These are phyloP conservation scores for Galendromus occidentalis DNA, from an alignment of 1,140 invertebrate species.

Conservation along the genomic window DNA sequence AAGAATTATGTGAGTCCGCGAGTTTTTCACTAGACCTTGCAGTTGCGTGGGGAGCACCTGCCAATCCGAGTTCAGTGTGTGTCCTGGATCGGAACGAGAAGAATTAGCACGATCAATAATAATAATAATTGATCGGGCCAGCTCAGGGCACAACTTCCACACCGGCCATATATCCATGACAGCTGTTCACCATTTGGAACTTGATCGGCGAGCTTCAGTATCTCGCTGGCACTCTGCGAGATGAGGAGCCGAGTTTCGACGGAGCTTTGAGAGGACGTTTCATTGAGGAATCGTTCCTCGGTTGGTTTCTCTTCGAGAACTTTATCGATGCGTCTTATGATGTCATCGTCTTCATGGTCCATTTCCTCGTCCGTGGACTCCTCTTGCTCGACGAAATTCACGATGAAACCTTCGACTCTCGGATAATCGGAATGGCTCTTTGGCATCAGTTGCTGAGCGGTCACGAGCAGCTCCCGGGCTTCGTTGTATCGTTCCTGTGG, in stretches of 20 bases:
- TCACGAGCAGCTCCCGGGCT: not conserved
- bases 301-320: not conserved
- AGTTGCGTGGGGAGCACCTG: not conserved
- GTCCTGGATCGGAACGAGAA: not conserved
- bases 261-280: not conserved
- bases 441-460: not conserved
- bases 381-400: not conserved
- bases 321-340: not conserved
- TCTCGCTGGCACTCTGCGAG: not conserved
- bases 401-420: not conserved
- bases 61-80: not conserved
- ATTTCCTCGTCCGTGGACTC: constrained; percentile 9
- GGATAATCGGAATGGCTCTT: not conserved
- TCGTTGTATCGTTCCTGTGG: not conserved
- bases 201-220: not conserved
- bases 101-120: not conserved
- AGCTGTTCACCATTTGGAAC: not conserved
- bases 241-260: not conserved
- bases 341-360: not conserved
- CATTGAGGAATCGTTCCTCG: not conserved
- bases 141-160: not conserved
- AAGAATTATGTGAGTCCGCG: not conserved
- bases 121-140: not conserved
- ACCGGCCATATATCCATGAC: not conserved
- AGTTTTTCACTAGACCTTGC: not conserved